Percentiles rank a stretch among this genome's conserved stretches.
These are phyloP conservation scores for Papilio glaucus DNA, from an alignment of 1,140 invertebrate species.

Conservation along the genomic window DNA sequence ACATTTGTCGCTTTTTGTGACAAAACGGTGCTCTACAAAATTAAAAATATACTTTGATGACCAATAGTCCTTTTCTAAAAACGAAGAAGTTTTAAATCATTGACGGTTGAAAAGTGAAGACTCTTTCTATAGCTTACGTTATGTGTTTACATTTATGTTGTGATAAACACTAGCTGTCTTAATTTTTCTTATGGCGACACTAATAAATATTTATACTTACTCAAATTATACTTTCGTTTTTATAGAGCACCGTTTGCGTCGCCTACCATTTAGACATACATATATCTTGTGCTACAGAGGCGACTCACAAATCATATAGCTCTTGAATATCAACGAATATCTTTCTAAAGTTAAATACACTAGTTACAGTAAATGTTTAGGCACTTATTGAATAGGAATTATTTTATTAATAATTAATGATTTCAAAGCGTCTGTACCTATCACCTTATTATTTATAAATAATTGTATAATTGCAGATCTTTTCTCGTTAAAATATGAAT, in stretches of 20 bases:
- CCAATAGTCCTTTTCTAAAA: too few species aligned
- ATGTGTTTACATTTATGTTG: too few species aligned
- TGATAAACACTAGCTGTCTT: too few species aligned
- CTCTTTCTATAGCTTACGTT: too few species aligned
- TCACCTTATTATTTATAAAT: slow-evolving; percentile 33
- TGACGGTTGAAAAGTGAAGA: too few species aligned
- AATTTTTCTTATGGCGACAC: too few species aligned
- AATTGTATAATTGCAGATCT: slow-evolving; percentile 35
- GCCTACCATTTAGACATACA: too few species aligned
- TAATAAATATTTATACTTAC: too few species aligned
- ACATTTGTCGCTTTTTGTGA: too few species aligned
- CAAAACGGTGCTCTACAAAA: too few species aligned
- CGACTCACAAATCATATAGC: not conserved
- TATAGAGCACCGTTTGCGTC: not conserved
- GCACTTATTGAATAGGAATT: slow-evolving; percentile 33
- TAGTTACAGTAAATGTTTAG: slow-evolving; percentile 30
- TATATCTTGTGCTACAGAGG: not conserved
- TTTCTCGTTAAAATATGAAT: slow-evolving; percentile 21
- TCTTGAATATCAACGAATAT: not conserved
- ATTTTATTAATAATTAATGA: slow-evolving; percentile 8
- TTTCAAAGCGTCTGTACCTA: slow-evolving; percentile 36
- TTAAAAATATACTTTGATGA: too few species aligned
- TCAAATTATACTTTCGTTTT: not conserved
- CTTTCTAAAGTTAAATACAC: slow-evolving; percentile 6
- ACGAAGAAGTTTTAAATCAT: too few species aligned